These are phyloP conservation scores for Oreochromis niloticus DNA, from an alignment of 2,113 vertebrate species.

Conservation along the genomic window DNA sequence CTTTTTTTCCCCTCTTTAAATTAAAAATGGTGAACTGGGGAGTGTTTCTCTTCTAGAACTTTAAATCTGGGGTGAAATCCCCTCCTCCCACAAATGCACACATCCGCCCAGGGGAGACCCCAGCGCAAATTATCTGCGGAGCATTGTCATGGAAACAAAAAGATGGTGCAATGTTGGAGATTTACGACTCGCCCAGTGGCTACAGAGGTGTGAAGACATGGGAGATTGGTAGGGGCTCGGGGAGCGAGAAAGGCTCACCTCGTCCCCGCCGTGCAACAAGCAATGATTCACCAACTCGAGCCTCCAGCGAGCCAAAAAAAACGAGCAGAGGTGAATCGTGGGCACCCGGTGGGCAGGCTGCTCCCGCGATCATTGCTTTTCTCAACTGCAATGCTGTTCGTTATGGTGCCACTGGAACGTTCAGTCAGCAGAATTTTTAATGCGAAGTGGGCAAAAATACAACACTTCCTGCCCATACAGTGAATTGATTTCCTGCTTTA, in stretches of 20 bases:
- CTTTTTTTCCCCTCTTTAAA: not conserved
- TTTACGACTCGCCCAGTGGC: slow-evolving; percentile 24
- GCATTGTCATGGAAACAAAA: slow-evolving; percentile 73
- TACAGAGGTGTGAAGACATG: slow-evolving; percentile 12
- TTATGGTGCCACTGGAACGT: slow-evolving; percentile 38
- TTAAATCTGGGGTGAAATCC: slow-evolving; percentile 2
- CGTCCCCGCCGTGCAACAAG: slow-evolving; percentile 9
- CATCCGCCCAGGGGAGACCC: slow-evolving; percentile 35
- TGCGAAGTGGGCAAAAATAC: slow-evolving; percentile 54
- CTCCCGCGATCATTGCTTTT: slow-evolving; percentile 23
- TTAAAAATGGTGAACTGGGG: not conserved
- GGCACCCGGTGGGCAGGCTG: not conserved
- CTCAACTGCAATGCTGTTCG: slow-evolving; percentile 24
- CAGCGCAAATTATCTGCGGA: slow-evolving; percentile 46
- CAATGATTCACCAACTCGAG: slow-evolving; percentile 1
- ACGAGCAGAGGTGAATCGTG: slow-evolving; percentile 6
- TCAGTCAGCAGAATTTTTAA: slow-evolving; percentile 67
- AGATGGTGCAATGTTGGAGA: slow-evolving; percentile 41
- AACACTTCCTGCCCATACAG: slow-evolving; percentile 41
- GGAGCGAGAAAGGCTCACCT: not conserved
- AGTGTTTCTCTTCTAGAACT: not conserved
- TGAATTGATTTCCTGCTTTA: slow-evolving; percentile 61
- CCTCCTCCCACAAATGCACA: slow-evolving; percentile 15
- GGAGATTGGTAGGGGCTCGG: not conserved
- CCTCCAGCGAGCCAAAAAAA: not conserved